Conservation (phyloP, 2,888 invertebrate genomes). For the Sturmia bella region DNA sequence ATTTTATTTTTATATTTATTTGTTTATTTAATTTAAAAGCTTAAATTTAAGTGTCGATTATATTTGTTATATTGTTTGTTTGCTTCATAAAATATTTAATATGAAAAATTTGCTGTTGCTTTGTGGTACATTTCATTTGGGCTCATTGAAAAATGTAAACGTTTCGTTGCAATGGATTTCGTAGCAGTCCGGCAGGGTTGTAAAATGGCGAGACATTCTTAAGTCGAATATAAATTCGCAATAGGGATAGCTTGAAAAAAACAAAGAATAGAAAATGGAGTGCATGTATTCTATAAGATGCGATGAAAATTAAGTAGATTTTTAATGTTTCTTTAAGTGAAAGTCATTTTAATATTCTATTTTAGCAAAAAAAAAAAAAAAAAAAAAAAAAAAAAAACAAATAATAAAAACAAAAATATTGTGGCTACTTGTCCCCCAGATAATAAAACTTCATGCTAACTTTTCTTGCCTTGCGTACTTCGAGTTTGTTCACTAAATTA, state of each 20-base stretch:
- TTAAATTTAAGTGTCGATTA: constrained; percentile 41
- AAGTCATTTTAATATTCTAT: no score
- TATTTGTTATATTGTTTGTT: constrained; percentile 28
- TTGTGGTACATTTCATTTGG: constrained; percentile 29
- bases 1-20: constrained; percentile 58
- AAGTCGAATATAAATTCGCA: constrained; percentile 80
- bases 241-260: constrained; percentile 76
- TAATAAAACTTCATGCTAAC: no score
- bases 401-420: no score
- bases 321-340: no score
- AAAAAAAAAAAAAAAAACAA: no score
- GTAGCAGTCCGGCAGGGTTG: constrained; percentile 79
- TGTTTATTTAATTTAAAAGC: constrained; percentile 57
- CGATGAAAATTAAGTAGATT: not conserved
- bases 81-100: constrained; percentile 9
- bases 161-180: constrained; percentile 80
- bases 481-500: no score
- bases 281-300: not conserved
- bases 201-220: constrained; percentile 79
- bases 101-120: not conserved
- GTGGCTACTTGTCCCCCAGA: no score
- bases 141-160: constrained; percentile 74
- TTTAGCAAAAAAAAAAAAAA: no score
- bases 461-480: no score
- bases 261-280: constrained; percentile 34